phyloP scores from a whole-genome alignment of 2,113 vertebrate genomes.

The Condylura cristata region DNA sequence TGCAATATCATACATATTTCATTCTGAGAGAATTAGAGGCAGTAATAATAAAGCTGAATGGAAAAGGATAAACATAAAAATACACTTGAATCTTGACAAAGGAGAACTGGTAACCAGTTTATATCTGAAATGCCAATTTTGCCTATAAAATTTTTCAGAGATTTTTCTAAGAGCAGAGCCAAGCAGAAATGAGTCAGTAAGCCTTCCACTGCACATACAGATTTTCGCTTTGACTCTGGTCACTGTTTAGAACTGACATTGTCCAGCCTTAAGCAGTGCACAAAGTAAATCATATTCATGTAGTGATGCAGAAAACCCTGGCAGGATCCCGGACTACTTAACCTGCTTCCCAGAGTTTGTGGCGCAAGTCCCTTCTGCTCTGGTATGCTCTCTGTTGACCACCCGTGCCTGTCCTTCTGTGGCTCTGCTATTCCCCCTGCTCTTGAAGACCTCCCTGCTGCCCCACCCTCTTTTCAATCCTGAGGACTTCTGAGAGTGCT shows the following conservation, averaged over 20 bases:
- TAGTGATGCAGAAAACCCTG: slow-evolving; percentile 32
- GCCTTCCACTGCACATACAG: slow-evolving; percentile 12
- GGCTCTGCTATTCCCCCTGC: background rate
- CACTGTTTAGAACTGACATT: slow-evolving; percentile 53
- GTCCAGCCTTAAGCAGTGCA: slow-evolving; percentile 40
- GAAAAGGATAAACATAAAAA: slow-evolving; percentile 26
- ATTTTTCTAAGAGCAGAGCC: slow-evolving; percentile 56
- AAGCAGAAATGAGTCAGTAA: slow-evolving; percentile 55
- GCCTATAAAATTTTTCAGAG: slow-evolving; percentile 54
- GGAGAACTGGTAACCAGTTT: background rate
- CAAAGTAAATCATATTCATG: slow-evolving; percentile 30
- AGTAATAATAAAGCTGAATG: slow-evolving; percentile 81
- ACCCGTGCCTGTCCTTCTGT: background rate
- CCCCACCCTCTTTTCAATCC: background rate
- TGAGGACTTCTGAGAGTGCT: background rate
- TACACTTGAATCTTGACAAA: slow-evolving; percentile 45
- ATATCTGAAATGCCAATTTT: slow-evolving; percentile 47
- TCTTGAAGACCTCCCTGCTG: background rate
- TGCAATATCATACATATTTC: slow-evolving; percentile 80
- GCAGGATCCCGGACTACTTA: background rate
- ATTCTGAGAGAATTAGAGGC: slow-evolving; percentile 79
- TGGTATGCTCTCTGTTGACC: background rate
- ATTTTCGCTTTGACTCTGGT: slow-evolving; percentile 57
- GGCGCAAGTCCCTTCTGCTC: background rate
- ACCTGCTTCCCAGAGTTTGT: slow-evolving; percentile 32